Conservation (phyloP, 2,888 invertebrate species). For the Schrankia costaestrigalis region DNA sequence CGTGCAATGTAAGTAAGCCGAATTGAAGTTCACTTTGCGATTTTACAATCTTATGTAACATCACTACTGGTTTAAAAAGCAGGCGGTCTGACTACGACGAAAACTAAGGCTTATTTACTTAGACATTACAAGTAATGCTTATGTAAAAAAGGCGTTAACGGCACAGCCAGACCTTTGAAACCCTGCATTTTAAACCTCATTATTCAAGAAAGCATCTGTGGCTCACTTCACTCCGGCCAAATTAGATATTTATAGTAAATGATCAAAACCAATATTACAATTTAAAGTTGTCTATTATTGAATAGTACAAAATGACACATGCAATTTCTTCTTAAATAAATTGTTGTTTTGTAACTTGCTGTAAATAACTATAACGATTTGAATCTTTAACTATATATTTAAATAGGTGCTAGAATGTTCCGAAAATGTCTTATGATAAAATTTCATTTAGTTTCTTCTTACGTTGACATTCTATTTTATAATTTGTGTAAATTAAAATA, state of each 20-base stretch:
- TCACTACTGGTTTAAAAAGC: no score
- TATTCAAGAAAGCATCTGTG: no score
- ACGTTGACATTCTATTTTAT: slow-evolving; percentile 20
- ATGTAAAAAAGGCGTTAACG: no score
- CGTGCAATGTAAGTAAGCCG: no score
- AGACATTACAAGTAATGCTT: no score
- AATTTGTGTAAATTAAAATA: slow-evolving; percentile 7
- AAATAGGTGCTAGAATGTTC: slow-evolving; percentile 65
- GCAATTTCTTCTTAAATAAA: slow-evolving; percentile 28
- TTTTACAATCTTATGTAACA: no score
- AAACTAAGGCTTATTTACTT: no score
- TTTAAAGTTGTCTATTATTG: slow-evolving; percentile 46
- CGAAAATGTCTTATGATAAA: slow-evolving; percentile 54
- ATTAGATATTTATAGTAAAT: slow-evolving; percentile 10
- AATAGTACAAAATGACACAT: slow-evolving; percentile 53
- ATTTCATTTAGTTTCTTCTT: slow-evolving; percentile 20
- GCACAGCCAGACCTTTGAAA: no score
- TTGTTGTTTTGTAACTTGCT: slow-evolving; percentile 31
- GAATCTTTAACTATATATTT: slow-evolving; percentile 27
- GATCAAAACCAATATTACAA: slow-evolving; percentile 22
- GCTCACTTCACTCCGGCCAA: no score
- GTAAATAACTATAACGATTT: slow-evolving; percentile 31
- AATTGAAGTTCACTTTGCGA: no score
- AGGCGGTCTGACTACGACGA: no score
- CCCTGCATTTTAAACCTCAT: no score